Conservation (phyloP, 2,113 vertebrate species). For the Burhinus bistriatus region DNA sequence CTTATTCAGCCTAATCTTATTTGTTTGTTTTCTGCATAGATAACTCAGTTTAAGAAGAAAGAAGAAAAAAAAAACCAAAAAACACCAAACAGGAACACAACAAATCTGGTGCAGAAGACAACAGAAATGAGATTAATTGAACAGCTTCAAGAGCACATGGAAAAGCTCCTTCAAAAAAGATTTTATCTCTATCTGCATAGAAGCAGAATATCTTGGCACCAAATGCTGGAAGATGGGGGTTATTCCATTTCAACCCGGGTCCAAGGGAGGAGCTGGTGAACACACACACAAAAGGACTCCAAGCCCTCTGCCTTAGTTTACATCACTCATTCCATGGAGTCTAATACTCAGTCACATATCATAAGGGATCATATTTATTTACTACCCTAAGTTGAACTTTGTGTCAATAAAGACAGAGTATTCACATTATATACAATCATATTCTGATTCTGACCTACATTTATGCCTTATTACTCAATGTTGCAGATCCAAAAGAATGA, state of each 20-base stretch:
- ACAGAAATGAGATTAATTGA: not conserved
- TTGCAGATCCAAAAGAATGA: not conserved
- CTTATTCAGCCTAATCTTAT: not conserved
- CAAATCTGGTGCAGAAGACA: not conserved
- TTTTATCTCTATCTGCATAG: not conserved
- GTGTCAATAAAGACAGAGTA: not conserved
- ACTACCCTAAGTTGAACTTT: not conserved
- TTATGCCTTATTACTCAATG: not conserved
- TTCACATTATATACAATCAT: not conserved
- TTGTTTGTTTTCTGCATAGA: not conserved
- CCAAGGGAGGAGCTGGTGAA: not conserved
- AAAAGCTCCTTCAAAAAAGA: not conserved
- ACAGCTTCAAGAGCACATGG: not conserved
- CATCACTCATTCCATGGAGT: rapidly evolving
- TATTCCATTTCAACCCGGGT: not conserved
- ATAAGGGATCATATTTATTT: not conserved
- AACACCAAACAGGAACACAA: too few species aligned
- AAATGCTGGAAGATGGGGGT: not conserved
- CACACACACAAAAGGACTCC: not conserved
- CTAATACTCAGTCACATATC: not conserved
- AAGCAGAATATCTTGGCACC: not conserved
- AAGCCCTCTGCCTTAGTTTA: not conserved
- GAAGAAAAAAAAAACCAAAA: not conserved
- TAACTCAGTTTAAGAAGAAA: not conserved
- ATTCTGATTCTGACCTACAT: not conserved